Conservation (phyloP, 2,888 invertebrate species). For the Scaptomyza tumidula region DNA sequence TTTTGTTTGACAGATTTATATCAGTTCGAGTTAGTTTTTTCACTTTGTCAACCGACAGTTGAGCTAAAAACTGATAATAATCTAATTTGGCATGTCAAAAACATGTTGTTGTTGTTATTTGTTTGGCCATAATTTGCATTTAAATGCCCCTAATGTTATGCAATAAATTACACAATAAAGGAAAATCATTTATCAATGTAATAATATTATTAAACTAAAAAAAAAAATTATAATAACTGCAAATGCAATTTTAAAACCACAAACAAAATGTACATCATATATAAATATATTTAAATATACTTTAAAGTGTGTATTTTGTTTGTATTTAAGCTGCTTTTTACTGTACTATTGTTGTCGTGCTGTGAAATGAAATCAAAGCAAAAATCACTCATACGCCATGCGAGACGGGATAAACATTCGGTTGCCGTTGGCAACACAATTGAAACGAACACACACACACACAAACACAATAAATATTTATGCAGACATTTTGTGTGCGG, state of each 20-base stretch:
- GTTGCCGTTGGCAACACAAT: conserved; percentile 58
- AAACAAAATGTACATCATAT: conserved; percentile 4
- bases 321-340: conserved; percentile 4
- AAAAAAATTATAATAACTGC: conserved; percentile 43
- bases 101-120: not conserved
- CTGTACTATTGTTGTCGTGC: conserved; percentile 1
- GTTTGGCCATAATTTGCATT: conserved; percentile 45
- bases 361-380: conserved; percentile 37
- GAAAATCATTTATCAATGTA: conserved; percentile 4
- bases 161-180: conserved; percentile 26
- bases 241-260: conserved; percentile 27
- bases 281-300: not conserved
- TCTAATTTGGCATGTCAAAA: conserved; percentile 9
- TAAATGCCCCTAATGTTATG: conserved; percentile 33
- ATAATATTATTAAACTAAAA: not conserved
- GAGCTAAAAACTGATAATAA: not conserved
- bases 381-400: conserved; percentile 67
- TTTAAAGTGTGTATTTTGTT: not conserved
- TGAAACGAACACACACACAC: conserved; percentile 52
- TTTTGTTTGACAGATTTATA: not conserved
- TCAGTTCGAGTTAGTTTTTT: not conserved
- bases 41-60: not conserved
- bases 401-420: conserved; percentile 3
- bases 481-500: conserved; percentile 49
- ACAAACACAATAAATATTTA: conserved; percentile 72